Base-by-base conservation (phyloP, 2,888 invertebrate genomes). In the Selenia dentaria region DNA sequence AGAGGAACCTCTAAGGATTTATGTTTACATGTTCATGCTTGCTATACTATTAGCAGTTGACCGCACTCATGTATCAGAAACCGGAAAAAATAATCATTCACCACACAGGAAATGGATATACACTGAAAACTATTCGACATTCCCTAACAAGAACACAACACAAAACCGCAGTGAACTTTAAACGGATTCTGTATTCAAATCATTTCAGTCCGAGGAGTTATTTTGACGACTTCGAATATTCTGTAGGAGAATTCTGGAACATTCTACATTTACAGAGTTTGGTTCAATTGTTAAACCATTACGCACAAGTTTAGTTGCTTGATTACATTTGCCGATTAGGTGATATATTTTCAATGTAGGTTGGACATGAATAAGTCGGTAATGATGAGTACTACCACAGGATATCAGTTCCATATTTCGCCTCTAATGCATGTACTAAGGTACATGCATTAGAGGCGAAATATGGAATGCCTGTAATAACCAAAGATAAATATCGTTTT, bases 51-150 rank as follows among this genome's bases (percentile, higher is more conserved):
- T 45, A 25, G 48, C 47, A 50, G 24, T 47, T 26, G 44, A 31
- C 41, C 39, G 18, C 51, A 18, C 18, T 18, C 38, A 43, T 37
- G 22, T 10, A 51, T 45, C 49, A 40, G 41, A 6, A 18, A 45
- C 46, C 38, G 56, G 57, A 54, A 54, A 52, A n/a, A 51, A 40
- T 33, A 26, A 33, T 33, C 54, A 55, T 58, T 51, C 53, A 61
- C 58, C 61, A 57, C 25, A 18, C 13, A 35, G 39, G 54, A 42
- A 54, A 39, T 43, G 48, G 55, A 47, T 50, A 52, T 54, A 55
- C n/a, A n/a, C 25, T 26, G 39, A 39, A 46, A 35, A 38, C 14
- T 38, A n/a, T n/a, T n/a, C n/a, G n/a, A 51, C 47, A 54, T 51
- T 46, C 28, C 9, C 41, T 46, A 38, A 48, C 28, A 43, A 27